Evolutionary conservation across 2,797 vertebrate species (phyloP).

Genomic region (Macropus fuliginosus): DNA sequence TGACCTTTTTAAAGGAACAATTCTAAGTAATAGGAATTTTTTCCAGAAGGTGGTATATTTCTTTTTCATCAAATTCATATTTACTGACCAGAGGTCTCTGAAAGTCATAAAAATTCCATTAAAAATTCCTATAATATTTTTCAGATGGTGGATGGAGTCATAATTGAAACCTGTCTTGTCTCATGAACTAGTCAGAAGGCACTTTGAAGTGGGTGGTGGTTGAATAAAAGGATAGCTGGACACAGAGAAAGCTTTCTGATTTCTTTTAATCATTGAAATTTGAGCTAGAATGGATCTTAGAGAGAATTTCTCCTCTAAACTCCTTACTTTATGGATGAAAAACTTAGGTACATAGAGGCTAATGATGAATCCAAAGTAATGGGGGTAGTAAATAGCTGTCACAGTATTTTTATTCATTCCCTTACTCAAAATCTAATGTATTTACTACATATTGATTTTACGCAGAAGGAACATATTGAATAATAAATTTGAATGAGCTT

Average conservation of each 20-base stretch:
- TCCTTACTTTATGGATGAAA: neutral
- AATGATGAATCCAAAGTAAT: neutral
- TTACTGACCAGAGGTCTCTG: conserved; percentile 21
- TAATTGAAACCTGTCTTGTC: neutral
- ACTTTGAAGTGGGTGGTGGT: neutral
- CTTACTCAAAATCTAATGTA: neutral
- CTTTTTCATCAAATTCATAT: conserved; percentile 38
- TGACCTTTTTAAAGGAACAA: neutral
- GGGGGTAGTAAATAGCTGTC: neutral
- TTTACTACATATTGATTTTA: neutral
- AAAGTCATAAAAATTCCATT: conserved; percentile 24
- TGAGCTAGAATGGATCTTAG: neutral
- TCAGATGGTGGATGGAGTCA: neutral
- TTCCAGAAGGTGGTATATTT: neutral
- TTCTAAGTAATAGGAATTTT: neutral
- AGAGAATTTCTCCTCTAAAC: neutral
- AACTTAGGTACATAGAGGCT: neutral
- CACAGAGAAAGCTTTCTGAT: neutral
- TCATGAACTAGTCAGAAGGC: neutral
- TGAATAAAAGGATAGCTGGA: neutral
- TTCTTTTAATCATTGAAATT: neutral
- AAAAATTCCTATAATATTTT: neutral
- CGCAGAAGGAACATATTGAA: neutral
- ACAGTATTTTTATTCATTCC: neutral
- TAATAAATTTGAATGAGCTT: neutral